A percentile compares a stretch with the other conserved stretches of the same genome.
These are phyloP conservation scores for Procambarus clarkii DNA, from an alignment of 1,140 invertebrate species.

Conservation along the genomic window DNA sequence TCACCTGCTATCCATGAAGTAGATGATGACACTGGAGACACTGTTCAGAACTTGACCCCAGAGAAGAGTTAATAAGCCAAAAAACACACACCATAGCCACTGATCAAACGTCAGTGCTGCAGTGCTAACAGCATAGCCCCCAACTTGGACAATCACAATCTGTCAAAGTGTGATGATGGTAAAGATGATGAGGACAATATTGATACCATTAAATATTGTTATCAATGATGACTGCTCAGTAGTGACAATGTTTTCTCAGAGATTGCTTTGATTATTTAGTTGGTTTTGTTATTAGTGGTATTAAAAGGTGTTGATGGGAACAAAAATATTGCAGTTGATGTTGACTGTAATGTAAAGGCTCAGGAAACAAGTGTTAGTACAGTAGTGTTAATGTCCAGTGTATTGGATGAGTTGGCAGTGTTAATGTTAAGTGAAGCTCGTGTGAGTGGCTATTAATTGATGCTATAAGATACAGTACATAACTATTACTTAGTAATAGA, in stretches of 20 bases:
- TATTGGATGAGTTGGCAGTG: no score
- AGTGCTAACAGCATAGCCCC: slow-evolving; percentile 81
- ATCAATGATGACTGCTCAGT: neutral
- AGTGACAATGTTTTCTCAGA: neutral
- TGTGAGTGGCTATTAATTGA: no score
- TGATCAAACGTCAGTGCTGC: slow-evolving; percentile 79
- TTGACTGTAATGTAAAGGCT: neutral
- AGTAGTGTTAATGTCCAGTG: no score
- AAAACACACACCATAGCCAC: slow-evolving; percentile 81
- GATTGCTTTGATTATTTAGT: neutral
- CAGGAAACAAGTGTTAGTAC: no score
- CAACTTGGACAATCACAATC: slow-evolving; percentile 82
- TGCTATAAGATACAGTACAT: no score
- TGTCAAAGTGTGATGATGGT: slow-evolving; percentile 71
- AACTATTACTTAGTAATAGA: no score
- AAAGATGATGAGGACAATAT: neutral
- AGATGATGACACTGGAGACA: neutral
- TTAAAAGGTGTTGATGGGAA: neutral
- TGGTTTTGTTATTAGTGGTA: neutral
- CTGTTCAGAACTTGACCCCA: slow-evolving; percentile 48
- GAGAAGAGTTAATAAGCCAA: slow-evolving; percentile 34
- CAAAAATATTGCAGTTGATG: neutral
- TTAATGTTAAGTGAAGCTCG: no score
- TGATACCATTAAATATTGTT: neutral
- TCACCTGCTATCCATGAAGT: neutral